Evolutionary conservation across 2,797 vertebrate genomes (phyloP), one percentile per base, ranked within the genome.

Genomic region (Rhinella marina): DNA sequence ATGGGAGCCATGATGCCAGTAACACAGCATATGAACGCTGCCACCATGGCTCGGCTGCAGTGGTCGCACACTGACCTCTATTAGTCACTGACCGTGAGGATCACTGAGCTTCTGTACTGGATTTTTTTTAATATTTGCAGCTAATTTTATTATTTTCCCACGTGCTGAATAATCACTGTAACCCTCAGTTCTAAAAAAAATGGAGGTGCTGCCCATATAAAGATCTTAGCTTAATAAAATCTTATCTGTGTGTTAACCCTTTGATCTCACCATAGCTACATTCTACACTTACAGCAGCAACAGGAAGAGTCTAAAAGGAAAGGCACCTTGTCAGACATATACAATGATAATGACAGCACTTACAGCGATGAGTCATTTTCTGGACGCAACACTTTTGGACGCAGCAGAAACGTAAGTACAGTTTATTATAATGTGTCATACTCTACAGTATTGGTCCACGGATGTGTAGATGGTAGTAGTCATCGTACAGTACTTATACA

Each of bases 351-450:
- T 5, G 88, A 89, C 21, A 89, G 88, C 41, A 70, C 54, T 41
- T 89, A 89, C 64, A 88, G 87, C 16, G 80, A 81, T 8, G 41
- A 81, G 80, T 50, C 62, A 10, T 52, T 78, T 50, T 29, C 84
- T 59, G 84, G 59, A 12, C 81, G 66, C 9, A 61, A 89, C 25
- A 81, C n/a, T 14, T 83, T 61, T 48, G 75, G 85, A 64, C 88
- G 75, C 14, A 84, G 56, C 88, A 83, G 48, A 80, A 83, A 87
- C 84, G 88, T 89, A 78, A 82, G 88, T 86, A 11, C 3, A 14
- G 25, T 77, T 77, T n/a, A 52, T 54, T 23, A 52, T 54, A 52
- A 14, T 23, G 32, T 48, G 14, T 75, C 70, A 41, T 73, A 7
- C 0, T 17, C 2, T 21, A 48, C 9, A 73, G 32, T 41, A 48